Percentiles rank a stretch among this genome's conserved stretches.
Evolutionary conservation across 2,113 vertebrate genomes (phyloP).

Genomic region (Pluvianellus socialis): DNA sequence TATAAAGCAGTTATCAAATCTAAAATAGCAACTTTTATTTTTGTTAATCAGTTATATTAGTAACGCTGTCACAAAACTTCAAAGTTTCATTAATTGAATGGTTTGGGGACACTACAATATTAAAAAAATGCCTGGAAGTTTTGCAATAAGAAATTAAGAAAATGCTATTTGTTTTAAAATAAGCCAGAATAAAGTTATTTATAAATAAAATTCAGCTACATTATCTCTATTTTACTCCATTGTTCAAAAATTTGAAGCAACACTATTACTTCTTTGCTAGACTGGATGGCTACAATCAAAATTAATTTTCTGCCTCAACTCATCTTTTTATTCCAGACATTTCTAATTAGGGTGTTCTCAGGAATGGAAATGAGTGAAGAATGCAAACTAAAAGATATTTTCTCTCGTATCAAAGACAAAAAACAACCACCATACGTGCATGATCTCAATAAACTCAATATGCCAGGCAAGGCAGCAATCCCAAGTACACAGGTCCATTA

Average conservation of each 20-base stretch:
- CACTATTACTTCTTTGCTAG: background rate
- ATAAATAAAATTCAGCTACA: background rate
- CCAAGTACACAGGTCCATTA: background rate
- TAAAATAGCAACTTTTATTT: background rate
- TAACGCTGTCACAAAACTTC: background rate
- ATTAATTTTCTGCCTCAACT: constrained; percentile 29
- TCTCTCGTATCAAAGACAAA: background rate
- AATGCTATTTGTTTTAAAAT: background rate
- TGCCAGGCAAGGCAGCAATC: background rate
- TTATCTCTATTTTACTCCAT: background rate
- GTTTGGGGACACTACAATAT: background rate
- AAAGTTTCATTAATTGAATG: background rate
- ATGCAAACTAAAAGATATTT: background rate
- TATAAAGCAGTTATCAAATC: background rate
- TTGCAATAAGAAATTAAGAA: background rate
- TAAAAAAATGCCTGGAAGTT: background rate
- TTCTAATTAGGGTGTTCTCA: background rate
- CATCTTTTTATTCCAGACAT: background rate
- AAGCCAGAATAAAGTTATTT: background rate
- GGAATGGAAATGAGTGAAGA: background rate
- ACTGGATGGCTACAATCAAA: background rate
- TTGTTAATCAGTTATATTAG: background rate
- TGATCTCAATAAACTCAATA: background rate
- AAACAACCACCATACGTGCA: rapidly evolving
- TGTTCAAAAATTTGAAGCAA: background rate